Evolutionary conservation across 2,797 vertebrate species (phyloP).

Genomic region (Sebastes alutus): DNA sequence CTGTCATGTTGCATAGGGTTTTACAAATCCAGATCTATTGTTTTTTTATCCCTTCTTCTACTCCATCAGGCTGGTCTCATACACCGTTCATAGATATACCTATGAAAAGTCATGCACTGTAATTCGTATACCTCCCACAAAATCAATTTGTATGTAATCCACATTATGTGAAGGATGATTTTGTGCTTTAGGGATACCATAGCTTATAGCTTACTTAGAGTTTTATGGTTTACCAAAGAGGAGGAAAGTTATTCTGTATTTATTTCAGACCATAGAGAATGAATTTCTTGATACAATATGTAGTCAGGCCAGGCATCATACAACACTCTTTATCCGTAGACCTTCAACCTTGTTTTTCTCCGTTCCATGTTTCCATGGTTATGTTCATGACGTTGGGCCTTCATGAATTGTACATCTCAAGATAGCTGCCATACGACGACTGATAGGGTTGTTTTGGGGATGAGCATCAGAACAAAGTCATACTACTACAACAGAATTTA

Average conservation of each 20-base stretch:
- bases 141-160: too few relatives aligned
- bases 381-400: not conserved
- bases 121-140: too few relatives aligned
- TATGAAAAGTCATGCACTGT: too few relatives aligned
- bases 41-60: not conserved
- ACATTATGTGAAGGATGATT: not conserved
- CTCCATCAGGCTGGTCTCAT: too few relatives aligned
- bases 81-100: too few relatives aligned
- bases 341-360: not conserved
- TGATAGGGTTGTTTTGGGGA: not conserved
- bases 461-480: not conserved
- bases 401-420: not conserved
- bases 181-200: not conserved
- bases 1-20: not conserved
- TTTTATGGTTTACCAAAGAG: not conserved
- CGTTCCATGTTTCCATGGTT: not conserved
- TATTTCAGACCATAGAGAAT: not conserved
- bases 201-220: not conserved
- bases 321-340: not conserved
- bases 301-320: not conserved
- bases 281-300: not conserved
- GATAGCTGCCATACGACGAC: not conserved
- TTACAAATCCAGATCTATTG: not conserved
- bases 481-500: not conserved
- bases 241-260: not conserved